Evolutionary conservation across 1,140 invertebrate species (phyloP), one percentile per base, ranked within the genome.

Genomic region (Notospermus geniculatus): DNA sequence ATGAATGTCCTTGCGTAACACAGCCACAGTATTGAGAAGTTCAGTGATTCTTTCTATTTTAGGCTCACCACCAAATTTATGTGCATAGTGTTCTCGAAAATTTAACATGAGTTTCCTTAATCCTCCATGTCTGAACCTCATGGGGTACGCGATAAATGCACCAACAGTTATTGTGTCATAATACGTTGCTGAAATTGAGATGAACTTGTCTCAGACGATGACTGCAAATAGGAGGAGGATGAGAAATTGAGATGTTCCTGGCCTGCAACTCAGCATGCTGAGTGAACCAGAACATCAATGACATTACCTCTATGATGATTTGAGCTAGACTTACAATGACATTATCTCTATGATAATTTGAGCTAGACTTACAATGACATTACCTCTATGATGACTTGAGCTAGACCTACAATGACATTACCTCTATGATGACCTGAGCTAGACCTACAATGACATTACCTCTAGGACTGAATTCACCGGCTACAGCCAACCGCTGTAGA

Each of bases 101-200:
- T 90, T 89, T 79, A 93, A 85, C 50, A 95, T 84, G 60, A 93
- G 78, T 69, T 90, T 90, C 39, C 92, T 88, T 5, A 97, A 84
- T 19, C 93, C 93, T 1, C 92, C 92, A 73, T 89, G 88, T 76
- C 91, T 91, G 57, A 88, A 89, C 75, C 90, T 89, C 67, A 91
- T 90, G 11, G 90, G 87, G 81, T 93, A 91, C 0, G 92, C 91
- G 4, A 92, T 91, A 73, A 97, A 97, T 0, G 93, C 93, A 46
- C 95, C 95, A 28, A 91, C 91, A 1, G 92, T 97, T 9, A 95
- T 85, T 45, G 90, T 87, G 79, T 97, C 93, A 73, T 95, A 91
- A 75, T 93, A 89, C 15, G 89, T 91, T 57, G 87, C 89, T 80
- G 91, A 89, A 75, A 63, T n/a, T n/a, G n/a, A 90, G 9, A 94